Evolutionary conservation across 2,113 vertebrate genomes (phyloP), one percentile per base, ranked within the genome.

Genomic region (Peucedramus taeniatus): DNA sequence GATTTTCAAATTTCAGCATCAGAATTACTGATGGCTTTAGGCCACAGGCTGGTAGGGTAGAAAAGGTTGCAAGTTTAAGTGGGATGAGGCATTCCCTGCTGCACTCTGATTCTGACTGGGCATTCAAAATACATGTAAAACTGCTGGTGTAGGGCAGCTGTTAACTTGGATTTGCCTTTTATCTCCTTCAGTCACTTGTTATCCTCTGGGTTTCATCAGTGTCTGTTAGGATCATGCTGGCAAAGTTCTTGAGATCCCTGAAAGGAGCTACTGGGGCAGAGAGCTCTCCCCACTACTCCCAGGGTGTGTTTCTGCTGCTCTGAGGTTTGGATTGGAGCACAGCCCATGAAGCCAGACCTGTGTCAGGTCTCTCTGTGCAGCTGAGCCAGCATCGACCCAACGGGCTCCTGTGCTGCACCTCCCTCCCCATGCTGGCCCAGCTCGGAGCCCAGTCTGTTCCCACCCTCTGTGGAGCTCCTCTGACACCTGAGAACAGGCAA

Each of bases 391-490:
- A 23, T 4, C 0, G 3, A 31, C 21, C 63, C 1, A 0, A 0
- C 1, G 42, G 16, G 35, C 26, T 84, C 3, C 40, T 23, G 24
- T 0, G 2, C 31, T 87, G 28, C 30, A 9, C 14, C 24, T 50
- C 2, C 21, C 4, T 0, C 2, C 21, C 5, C 0, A 0, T 10
- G 23, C 44, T 47, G 60, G 17, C 16, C 50, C 18, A 26, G 24
- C 23, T 74, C 2, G 0, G 18, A 24, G 16, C 4, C 9, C 18
- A 28, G 28, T 13, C 27, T 54, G 7, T 12, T 20, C 33, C 35
- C 35, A 44, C 13, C 7, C 20, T 6, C 44, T 37, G 12, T 28
- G 50, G 35, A 54, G 47, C 28, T 63, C 53, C 39, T 59, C 24
- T 75, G 33, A 18, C 31, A 16, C 22, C 42, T 69, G 49, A 23